Evolutionary conservation across 2,888 invertebrate species (phyloP).

Genomic region (Caenorhabditis sp.): DNA sequence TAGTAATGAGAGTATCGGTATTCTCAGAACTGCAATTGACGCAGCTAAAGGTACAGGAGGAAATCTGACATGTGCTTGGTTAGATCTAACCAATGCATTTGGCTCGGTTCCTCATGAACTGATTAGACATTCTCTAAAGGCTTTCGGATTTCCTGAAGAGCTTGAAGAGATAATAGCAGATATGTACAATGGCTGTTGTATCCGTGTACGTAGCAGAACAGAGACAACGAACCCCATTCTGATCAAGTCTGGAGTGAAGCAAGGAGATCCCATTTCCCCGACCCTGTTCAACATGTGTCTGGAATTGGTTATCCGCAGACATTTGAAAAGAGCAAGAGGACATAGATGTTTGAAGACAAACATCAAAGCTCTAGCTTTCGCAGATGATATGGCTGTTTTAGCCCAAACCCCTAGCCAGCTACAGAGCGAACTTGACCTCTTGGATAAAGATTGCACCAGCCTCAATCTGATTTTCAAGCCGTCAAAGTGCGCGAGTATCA

Average conservation of each 20-base stretch:
- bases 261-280: constrained; percentile 70
- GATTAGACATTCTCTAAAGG: not conserved
- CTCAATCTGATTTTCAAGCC: constrained; percentile 37
- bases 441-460: constrained; percentile 9
- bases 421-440: not conserved
- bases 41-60: not conserved
- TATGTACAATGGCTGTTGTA: too few relatives aligned
- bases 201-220: constrained; percentile 8
- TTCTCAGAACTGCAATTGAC: constrained; percentile 21
- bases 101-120: too few relatives aligned
- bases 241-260: constrained; percentile 64
- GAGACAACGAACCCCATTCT: constrained; percentile 25
- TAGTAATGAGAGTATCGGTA: constrained; percentile 14
- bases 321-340: not conserved
- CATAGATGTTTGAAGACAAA: too few relatives aligned
- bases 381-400: constrained; percentile 31
- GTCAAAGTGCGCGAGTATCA: constrained; percentile 28
- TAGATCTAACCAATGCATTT: constrained; percentile 27
- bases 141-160: constrained; percentile 9
- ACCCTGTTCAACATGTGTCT: constrained; percentile 69
- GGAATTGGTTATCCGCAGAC: constrained; percentile 54
- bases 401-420: constrained; percentile 4
- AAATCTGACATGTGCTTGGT: constrained; percentile 15
- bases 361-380: constrained; percentile 31
- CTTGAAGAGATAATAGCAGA: constrained; percentile 3